A percentile compares a stretch with the other conserved stretches of the same genome.
Evolutionary conservation across 2,113 vertebrate genomes (phyloP).

Genomic region (Arvicanthis niloticus): DNA sequence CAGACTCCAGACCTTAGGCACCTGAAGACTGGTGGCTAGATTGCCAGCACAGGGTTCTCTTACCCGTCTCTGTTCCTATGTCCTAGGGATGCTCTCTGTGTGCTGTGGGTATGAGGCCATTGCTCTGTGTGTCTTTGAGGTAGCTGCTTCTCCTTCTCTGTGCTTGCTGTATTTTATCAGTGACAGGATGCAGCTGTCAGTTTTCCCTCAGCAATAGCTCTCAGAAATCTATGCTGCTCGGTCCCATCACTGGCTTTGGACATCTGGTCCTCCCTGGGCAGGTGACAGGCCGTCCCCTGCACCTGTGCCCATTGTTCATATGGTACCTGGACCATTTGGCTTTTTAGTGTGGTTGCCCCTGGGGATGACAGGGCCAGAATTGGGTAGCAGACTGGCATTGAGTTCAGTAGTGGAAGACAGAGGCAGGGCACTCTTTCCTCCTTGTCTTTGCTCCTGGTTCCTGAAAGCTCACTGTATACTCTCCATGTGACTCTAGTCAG

Average conservation of each 20-base stretch:
- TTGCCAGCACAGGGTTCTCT: background rate
- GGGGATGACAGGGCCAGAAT: background rate
- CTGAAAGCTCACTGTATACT: background rate
- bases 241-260: background rate
- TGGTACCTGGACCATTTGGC: background rate
- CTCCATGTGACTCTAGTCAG: background rate
- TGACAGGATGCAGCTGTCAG: background rate
- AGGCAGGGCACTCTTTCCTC: background rate
- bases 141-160: background rate
- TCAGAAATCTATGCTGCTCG: too few relatives aligned
- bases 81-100: background rate
- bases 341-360: background rate
- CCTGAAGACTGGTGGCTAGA: background rate
- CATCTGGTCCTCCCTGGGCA: background rate
- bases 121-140: background rate
- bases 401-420: background rate
- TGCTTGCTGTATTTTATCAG: background rate
- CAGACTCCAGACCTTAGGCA: background rate
- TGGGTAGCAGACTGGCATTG: background rate
- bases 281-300: background rate
- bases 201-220: background rate
- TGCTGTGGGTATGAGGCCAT: background rate
- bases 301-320: background rate
- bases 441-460: background rate
- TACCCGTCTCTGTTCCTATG: rapidly evolving